Evolutionary conservation across 2,113 vertebrate genomes (phyloP).

Genomic region (Geococcyx californianus): DNA sequence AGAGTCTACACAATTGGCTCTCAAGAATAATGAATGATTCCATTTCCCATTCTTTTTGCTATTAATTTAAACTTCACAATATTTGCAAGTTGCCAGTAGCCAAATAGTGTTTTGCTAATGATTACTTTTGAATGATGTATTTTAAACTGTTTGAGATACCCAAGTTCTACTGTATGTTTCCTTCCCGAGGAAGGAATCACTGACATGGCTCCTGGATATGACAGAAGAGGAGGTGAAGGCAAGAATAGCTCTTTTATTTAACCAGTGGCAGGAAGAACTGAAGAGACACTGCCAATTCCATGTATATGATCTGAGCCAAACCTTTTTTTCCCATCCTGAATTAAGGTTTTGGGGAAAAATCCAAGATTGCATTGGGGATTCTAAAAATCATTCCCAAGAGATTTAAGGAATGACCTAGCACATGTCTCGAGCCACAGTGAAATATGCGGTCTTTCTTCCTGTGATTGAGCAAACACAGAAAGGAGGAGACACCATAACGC

Average conservation of each 20-base stretch:
- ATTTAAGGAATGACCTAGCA: background rate
- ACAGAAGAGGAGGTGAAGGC: background rate
- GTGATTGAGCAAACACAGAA: background rate
- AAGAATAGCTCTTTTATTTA: background rate
- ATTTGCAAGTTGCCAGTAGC: conserved; percentile 65
- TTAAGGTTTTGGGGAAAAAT: conserved; percentile 34
- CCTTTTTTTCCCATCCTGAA: background rate
- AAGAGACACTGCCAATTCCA: background rate
- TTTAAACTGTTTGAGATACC: background rate
- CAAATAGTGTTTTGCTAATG: conserved; percentile 67
- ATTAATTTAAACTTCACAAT: conserved; percentile 74
- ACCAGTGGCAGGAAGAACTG: background rate
- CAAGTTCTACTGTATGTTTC: background rate
- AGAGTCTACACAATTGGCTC: conserved; percentile 66
- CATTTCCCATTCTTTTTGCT: conserved; percentile 67
- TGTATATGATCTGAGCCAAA: background rate
- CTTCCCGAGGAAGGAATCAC: conserved; percentile 9
- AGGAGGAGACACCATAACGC: background rate
- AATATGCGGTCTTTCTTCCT: background rate
- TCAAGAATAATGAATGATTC: conserved; percentile 77
- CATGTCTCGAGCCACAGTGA: background rate
- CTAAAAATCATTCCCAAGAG: background rate
- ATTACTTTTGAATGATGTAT: conserved; percentile 58
- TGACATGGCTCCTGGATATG: background rate
- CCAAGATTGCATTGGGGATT: background rate